These are phyloP conservation scores for Formica aserva DNA, from an alignment of 2,888 invertebrate species.

Conservation along the genomic window DNA sequence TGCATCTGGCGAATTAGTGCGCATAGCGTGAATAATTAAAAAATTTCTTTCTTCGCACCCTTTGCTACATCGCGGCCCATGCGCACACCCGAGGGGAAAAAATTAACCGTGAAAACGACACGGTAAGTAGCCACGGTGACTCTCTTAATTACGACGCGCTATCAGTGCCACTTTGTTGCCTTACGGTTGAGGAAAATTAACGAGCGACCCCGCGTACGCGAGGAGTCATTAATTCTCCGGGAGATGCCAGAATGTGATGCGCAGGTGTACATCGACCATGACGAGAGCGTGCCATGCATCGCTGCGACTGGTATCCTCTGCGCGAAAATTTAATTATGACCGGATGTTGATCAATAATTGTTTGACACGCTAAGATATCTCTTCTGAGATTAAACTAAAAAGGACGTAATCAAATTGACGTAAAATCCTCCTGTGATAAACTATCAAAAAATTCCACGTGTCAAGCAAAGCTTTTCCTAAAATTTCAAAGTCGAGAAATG, in stretches of 20 bases:
- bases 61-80: neutral
- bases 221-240: slow-evolving; percentile 66
- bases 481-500: neutral
- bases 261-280: slow-evolving; percentile 62
- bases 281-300: neutral
- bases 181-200: slow-evolving; percentile 71
- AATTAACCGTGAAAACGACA: slow-evolving; percentile 43
- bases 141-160: slow-evolving; percentile 68
- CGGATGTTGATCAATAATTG: neutral
- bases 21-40: slow-evolving; percentile 42
- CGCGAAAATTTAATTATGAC: slow-evolving; percentile 22
- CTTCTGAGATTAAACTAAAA: neutral
- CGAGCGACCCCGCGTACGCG: slow-evolving; percentile 64
- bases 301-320: neutral
- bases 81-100: neutral
- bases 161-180: slow-evolving; percentile 63
- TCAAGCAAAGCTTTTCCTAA: neutral
- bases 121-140: slow-evolving; percentile 60
- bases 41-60: neutral
- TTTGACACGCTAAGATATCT: neutral
- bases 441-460: neutral
- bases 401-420: neutral
- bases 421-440: neutral
- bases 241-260: slow-evolving; percentile 62
- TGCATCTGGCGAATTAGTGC: slow-evolving; percentile 31